phyloP scores from a whole-genome alignment of 2,797 vertebrate genomes.

The Oryzias dopingdopingensis region DNA sequence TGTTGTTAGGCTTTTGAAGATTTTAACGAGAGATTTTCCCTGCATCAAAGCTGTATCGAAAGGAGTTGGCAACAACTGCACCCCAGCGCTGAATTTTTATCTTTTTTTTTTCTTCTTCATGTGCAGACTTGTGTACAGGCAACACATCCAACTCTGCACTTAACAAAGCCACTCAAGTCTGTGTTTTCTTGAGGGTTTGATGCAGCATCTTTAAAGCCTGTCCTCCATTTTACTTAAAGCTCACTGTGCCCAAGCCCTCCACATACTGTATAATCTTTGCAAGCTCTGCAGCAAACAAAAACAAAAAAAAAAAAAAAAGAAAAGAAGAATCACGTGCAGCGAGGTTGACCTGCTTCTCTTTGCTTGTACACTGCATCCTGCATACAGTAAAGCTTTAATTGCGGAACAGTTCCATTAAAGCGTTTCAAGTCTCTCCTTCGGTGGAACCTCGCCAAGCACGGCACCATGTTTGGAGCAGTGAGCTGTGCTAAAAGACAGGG shows the following conservation, averaged over 20 bases:
- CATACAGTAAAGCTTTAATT: slow-evolving; percentile 24
- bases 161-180: slow-evolving; percentile 13
- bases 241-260: too few species aligned
- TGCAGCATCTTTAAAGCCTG: slow-evolving; percentile 26
- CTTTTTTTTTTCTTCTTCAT: neutral
- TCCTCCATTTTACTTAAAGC: neutral
- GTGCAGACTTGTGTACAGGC: neutral
- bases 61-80: slow-evolving; percentile 45
- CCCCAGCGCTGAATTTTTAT: neutral
- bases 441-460: slow-evolving; percentile 41
- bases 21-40: slow-evolving; percentile 47
- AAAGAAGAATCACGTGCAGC: slow-evolving; percentile 41
- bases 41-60: slow-evolving; percentile 44
- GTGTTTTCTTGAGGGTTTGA: slow-evolving; percentile 24
- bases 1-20: slow-evolving; percentile 54
- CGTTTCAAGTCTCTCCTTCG: slow-evolving; percentile 18
- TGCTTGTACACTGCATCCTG: slow-evolving; percentile 17
- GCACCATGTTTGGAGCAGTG: slow-evolving; percentile 69
- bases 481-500: slow-evolving; percentile 74
- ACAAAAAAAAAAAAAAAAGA: too few species aligned
- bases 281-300: slow-evolving; percentile 50
- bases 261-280: slow-evolving; percentile 17
- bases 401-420: slow-evolving; percentile 61
- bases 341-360: slow-evolving; percentile 28
- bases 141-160: slow-evolving; percentile 13